Conservation (phyloP, 37 sponge, comb jelly and placozoan genomes). For the Agelas oroides region DNA sequence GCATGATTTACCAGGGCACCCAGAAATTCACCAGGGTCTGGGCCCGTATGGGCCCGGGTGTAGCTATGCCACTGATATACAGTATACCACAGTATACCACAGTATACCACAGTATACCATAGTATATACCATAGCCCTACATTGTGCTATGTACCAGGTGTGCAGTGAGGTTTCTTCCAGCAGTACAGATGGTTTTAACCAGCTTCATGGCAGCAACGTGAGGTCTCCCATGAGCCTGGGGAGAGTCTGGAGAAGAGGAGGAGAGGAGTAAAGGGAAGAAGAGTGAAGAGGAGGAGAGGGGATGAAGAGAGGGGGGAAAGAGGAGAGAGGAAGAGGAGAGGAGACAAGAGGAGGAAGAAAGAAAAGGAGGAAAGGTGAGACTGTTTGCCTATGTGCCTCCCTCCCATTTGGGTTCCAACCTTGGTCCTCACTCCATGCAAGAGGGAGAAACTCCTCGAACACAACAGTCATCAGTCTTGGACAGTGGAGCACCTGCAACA, state of each 20-base stretch:
- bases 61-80: too few relatives aligned
- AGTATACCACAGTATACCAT: too few relatives aligned
- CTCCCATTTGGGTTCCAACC: too few relatives aligned
- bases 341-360: neutral
- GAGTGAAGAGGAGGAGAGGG: neutral
- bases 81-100: too few relatives aligned
- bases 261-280: neutral
- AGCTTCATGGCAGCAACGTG: constrained; percentile 64
- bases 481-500: constrained; percentile 63
- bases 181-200: constrained; percentile 55
- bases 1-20: too few relatives aligned
- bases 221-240: constrained; percentile 17
- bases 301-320: too few relatives aligned
- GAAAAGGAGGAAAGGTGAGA: too few relatives aligned
- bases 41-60: too few relatives aligned
- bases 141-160: too few relatives aligned
- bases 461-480: constrained; percentile 70
- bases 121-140: too few relatives aligned
- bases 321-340: neutral
- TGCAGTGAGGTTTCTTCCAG: constrained; percentile 68
- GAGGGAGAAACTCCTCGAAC: constrained; percentile 62
- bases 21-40: neutral
- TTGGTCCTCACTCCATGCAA: constrained; percentile 17
- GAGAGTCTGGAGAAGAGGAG: neutral
- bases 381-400: too few relatives aligned